Evolutionary conservation across 2,797 vertebrate genomes (phyloP).

Genomic region (Mus caroli): DNA sequence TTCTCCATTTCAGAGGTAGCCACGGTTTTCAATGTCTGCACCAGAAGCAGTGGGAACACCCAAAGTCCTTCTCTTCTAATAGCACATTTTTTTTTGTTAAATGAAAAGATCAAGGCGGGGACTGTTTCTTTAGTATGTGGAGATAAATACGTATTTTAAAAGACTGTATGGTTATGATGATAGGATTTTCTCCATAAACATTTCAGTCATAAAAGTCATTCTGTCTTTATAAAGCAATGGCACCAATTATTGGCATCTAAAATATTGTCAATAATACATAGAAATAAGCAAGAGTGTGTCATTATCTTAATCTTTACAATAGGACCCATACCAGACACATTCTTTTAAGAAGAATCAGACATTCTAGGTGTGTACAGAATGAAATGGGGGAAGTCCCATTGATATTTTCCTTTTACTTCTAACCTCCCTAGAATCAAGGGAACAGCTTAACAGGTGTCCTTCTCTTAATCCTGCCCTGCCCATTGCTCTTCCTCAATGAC

Average conservation of each 20-base stretch:
- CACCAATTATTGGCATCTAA: not conserved
- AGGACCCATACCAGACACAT: not conserved
- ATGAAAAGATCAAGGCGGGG: not conserved
- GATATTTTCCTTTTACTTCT: not conserved
- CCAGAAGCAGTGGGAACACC: not conserved
- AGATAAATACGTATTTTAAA: not conserved
- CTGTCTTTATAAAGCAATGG: not conserved
- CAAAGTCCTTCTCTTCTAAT: not conserved
- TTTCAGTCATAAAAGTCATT: not conserved
- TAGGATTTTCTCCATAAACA: not conserved
- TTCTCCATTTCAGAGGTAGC: not conserved
- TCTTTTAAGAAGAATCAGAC: constrained; percentile 8
- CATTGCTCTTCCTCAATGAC: not conserved
- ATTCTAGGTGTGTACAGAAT: not conserved
- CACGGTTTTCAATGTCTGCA: not conserved
- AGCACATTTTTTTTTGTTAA: not conserved
- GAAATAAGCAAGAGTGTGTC: not conserved
- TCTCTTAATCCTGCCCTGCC: not conserved
- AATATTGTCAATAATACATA: not conserved
- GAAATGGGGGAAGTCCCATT: not conserved
- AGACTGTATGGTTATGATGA: not conserved
- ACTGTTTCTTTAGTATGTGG: not conserved
- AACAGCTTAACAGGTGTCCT: not conserved
- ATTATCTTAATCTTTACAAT: not conserved
- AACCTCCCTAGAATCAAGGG: not conserved